A percentile compares a stretch with the other conserved stretches of the same genome.
Evolutionary conservation across 2,888 invertebrate genomes (phyloP).

Genomic region (Phania funesta): DNA sequence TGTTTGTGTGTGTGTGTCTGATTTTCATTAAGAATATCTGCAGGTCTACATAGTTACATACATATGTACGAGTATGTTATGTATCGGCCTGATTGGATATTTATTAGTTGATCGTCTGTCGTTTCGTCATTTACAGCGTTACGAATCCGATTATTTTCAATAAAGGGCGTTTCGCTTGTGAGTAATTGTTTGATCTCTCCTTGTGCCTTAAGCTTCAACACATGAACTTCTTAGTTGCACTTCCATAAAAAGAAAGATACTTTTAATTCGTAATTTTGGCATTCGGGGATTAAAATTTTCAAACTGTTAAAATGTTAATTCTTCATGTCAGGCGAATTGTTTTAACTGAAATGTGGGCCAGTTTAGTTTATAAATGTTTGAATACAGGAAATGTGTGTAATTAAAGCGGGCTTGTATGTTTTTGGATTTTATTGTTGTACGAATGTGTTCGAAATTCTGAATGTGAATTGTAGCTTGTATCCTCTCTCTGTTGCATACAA

Average conservation of each 20-base stretch:
- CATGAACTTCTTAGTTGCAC: background rate
- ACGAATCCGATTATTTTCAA: background rate
- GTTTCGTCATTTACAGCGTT: background rate
- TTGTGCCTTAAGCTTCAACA: background rate
- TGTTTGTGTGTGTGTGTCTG: background rate
- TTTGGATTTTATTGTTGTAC: slow-evolving; percentile 15
- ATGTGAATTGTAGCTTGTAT: slow-evolving; percentile 57
- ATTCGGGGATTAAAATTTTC: background rate
- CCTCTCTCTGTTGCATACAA: slow-evolving; percentile 49
- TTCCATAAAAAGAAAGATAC: background rate
- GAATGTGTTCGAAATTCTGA: slow-evolving; percentile 16
- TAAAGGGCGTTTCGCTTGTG: slow-evolving; percentile 2
- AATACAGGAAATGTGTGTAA: slow-evolving; percentile 50
- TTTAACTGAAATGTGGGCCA: slow-evolving; percentile 38
- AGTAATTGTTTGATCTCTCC: slow-evolving; percentile 5
- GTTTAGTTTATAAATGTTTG: slow-evolving; percentile 35
- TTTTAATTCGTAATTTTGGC: background rate
- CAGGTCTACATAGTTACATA: slow-evolving; percentile 2
- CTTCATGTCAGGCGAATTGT: background rate
- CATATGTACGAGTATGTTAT: background rate
- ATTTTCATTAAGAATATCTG: slow-evolving; percentile 14
- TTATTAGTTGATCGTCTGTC: slow-evolving; percentile 11
- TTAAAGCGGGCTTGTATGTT: slow-evolving; percentile 27
- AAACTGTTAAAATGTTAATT: background rate
- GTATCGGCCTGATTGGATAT: background rate